Evolutionary conservation across 2,797 vertebrate species (phyloP).

Genomic region (Spea hammondii): DNA sequence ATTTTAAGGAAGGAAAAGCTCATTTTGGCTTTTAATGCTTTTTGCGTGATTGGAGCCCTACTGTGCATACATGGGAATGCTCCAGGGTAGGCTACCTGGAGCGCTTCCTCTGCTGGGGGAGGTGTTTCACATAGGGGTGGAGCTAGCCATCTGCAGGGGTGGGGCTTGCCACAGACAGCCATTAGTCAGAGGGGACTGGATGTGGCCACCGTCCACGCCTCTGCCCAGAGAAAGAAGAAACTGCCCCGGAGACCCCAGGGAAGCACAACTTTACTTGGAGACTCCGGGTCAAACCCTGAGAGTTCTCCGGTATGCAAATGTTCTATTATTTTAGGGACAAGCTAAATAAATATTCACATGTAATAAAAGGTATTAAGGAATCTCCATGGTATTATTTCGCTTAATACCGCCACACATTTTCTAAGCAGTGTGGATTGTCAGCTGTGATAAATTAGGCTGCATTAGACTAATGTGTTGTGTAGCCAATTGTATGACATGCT

Average conservation of each 20-base stretch:
- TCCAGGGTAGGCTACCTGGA: too few species aligned
- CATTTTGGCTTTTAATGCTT: background rate
- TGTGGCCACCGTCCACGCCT: too few species aligned
- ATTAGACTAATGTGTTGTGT: constrained; percentile 8
- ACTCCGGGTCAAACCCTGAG: too few species aligned
- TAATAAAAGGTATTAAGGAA: background rate
- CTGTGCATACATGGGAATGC: background rate
- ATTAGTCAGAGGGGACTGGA: too few species aligned
- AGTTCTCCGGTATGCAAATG: too few species aligned
- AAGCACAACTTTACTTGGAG: too few species aligned
- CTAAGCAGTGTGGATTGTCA: background rate
- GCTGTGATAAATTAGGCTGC: background rate
- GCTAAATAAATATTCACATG: background rate
- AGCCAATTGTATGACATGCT: constrained; percentile 10
- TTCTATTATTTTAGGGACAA: background rate
- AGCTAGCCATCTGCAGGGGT: too few species aligned
- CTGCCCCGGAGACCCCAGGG: too few species aligned
- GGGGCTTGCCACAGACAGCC: too few species aligned
- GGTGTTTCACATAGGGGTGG: background rate
- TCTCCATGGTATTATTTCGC: background rate
- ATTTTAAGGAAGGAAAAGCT: background rate
- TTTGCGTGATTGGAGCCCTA: background rate
- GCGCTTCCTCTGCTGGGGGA: background rate
- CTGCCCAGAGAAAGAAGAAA: too few species aligned
- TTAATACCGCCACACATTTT: background rate